Percentiles rank a stretch among this genome's conserved stretches.
Conservation (phyloP, 30 jellyfish, hydroid and myxozoan species). For the Hydra vulgaris region DNA sequence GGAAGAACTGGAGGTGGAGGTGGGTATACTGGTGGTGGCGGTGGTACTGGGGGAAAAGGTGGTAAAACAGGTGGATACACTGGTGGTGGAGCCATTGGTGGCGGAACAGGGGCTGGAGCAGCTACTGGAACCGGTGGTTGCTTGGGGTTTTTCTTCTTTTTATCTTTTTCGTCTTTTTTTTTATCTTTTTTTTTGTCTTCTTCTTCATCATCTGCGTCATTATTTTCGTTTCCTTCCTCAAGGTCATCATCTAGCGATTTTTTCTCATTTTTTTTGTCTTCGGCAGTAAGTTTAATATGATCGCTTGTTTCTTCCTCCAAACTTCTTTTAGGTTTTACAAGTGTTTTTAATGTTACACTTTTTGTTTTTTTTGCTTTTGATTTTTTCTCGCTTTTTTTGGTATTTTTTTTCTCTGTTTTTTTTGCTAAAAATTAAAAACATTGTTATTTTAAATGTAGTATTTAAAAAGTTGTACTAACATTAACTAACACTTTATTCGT, state of each 20-base stretch:
- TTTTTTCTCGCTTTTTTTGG: not conserved
- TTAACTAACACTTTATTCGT: not conserved
- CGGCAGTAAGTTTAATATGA: not conserved
- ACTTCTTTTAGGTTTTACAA: not conserved
- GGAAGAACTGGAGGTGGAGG: constrained; percentile 20
- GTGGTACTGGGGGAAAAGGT: not conserved
- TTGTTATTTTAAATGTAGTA: not conserved
- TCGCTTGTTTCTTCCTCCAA: not conserved
- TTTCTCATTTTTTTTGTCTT: constrained; percentile 2
- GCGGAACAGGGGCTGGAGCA: constrained; percentile 18
- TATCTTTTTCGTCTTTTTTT: constrained; percentile 9
- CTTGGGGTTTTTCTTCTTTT: not conserved
- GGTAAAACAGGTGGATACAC: not conserved
- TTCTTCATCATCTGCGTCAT: constrained; percentile 7
- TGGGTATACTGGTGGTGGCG: constrained; percentile 9
- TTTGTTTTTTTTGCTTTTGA: not conserved
- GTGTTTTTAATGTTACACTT: not conserved
- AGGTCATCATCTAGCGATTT: not conserved
- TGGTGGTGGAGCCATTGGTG: not conserved
- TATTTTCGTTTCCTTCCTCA: not conserved
- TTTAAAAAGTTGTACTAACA: not conserved
- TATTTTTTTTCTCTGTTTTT: not conserved
- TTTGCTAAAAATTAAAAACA: not conserved
- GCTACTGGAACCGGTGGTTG: constrained; percentile 11
- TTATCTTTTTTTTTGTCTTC: not conserved